Base-by-base conservation (phyloP, 2,888 invertebrate genomes). In the Ormyrus labotus region DNA sequence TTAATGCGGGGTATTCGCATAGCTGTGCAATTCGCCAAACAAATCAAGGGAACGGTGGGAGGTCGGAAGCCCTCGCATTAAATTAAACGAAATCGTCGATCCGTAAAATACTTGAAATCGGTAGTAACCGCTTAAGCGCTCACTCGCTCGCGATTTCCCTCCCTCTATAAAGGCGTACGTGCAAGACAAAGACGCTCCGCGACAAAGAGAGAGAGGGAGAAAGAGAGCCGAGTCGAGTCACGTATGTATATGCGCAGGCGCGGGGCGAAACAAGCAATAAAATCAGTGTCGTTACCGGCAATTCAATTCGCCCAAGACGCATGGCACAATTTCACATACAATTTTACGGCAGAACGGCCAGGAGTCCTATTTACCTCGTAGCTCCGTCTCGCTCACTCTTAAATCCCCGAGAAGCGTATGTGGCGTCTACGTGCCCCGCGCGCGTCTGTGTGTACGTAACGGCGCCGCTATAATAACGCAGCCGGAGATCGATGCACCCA, bases 321-420 rank as follows among this genome's bases (percentile, higher is more conserved):
- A 90, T 90, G 89, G 90, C 90, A 88, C 90, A 90, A 90, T 90
- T 90, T 90, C 90, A 90, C 90, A 89, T 90, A 90, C 90, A 90
- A 90, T 90, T 90, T 90, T 90, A 90, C 90, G 90, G 89, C 86
- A 90, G 90, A 90, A 89, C 87, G 87, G 87, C 86, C 89, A 89
- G 88, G 87, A 87, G 88, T 90, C 87, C 90, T 90, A 78, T 82
- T 78, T 80, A 82, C 80, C 72, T 78, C 82, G 77, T 72, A 82
- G 69, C 70, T 70, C 63, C 78, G 63, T 71, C 64, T 68, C 82
- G 11, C 61, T 10, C n/a, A 9, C 70, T 78, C 70, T 78, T 81
- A 82, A 83, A 83, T 83, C 78, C 68, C 63, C 47, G 70, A 34
- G 53, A 61, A 48, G 51, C 63, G 34, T 34, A 34, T 34, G 34